Base-by-base conservation (phyloP, 2,888 invertebrate species). In the Plemyria rubiginata region DNA sequence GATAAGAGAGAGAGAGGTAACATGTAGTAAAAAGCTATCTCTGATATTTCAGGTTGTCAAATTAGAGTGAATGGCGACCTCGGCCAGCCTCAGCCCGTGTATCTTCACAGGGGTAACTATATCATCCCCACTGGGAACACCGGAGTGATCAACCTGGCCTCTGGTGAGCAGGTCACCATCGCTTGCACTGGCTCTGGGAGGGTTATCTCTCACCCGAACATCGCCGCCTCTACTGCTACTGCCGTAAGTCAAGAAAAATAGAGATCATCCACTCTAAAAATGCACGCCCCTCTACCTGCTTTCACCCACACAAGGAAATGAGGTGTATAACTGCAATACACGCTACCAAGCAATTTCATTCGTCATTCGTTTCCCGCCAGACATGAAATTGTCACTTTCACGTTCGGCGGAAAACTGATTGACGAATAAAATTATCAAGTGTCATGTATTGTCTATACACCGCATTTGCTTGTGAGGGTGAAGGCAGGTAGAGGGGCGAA, bases 81-180 rank as follows among this genome's bases (percentile, higher is more conserved):
- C 2, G 88, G 87, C 0, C 91, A 92, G 62, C 94, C 94, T 0
- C 95, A 95, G 75, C 95, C 95, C 0, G 86, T 95, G 4, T 92
- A 94, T 70, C 75, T 95, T 1, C 84, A 80, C 49, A 85, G 88
- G 0, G 82, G 87, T 0, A 80, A 82, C 56, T 90, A 85, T 65
- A 29, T 85, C 7, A 62, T 70, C 0, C 81, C 91, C 2, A 77
- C 67, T 32, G 87, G 89, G 13, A 93, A 83, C 72, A 76, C 79
- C 5, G 89, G 90, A 0, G 66, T 71, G 41, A 82, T 90, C 55
- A 73, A 70, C 15, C 77, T 91, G 3, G 82, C 74, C 51, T 63
- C 76, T 0, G 88, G 87, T 2, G 83, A 90, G 28, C 77, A 86
- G 57, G 80, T 91, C 13, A 66, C 71, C 58, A 64, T 91, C n/a